phyloP scores from a whole-genome alignment of 2,888 invertebrate genomes.

The Margaritifera margaritifera region DNA sequence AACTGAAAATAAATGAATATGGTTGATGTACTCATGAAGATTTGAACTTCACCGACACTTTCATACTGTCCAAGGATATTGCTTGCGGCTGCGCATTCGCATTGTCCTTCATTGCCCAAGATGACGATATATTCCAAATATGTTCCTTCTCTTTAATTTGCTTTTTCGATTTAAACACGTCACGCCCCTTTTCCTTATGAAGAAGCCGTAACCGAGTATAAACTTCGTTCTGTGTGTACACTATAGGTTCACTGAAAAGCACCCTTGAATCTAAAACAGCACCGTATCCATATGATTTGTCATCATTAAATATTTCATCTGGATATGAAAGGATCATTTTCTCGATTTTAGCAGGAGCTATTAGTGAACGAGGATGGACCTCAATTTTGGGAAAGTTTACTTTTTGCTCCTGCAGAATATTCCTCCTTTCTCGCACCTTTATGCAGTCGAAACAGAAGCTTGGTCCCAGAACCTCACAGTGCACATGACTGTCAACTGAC shows the following conservation, averaged over 20 bases:
- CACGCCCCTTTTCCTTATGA: too few relatives aligned
- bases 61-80: too few relatives aligned
- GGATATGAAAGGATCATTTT: constrained; percentile 37
- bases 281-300: constrained; percentile 33
- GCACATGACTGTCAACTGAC: constrained; percentile 15
- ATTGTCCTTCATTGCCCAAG: too few relatives aligned
- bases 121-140: too few relatives aligned
- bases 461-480: constrained; percentile 53
- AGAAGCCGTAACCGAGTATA: constrained; percentile 28
- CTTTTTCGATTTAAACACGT: too few relatives aligned
- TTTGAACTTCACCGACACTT: too few relatives aligned
- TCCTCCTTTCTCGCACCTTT: constrained; percentile 29
- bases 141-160: too few relatives aligned
- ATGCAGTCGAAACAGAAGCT: constrained; percentile 49
- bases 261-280: constrained; percentile 29
- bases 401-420: constrained; percentile 26
- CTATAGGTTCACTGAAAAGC: constrained; percentile 36
- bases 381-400: constrained; percentile 43
- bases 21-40: too few relatives aligned
- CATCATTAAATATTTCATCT: constrained; percentile 29
- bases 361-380: constrained; percentile 44
- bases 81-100: too few relatives aligned
- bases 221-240: constrained; percentile 44
- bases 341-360: constrained; percentile 45
- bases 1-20: too few relatives aligned